phyloP scores from a whole-genome alignment of 23 tunicate species.

The Corella eumyota region DNA sequence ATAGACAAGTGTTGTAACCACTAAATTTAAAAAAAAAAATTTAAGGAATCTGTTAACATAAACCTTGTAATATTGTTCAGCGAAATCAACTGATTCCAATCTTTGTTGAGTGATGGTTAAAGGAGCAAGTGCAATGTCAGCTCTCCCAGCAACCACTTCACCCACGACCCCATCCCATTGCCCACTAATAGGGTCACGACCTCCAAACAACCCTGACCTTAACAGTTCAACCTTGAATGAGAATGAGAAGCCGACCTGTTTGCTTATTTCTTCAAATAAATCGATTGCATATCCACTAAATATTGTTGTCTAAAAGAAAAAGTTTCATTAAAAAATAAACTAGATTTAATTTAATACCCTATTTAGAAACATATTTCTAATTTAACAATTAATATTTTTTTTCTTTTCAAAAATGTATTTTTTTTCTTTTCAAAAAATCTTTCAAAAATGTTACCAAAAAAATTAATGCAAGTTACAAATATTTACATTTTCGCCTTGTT shows the following conservation, averaged over 20 bases:
- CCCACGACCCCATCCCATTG: constrained; percentile 65
- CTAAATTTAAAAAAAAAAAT: too few species aligned
- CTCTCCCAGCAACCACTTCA: constrained; percentile 24
- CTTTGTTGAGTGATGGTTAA: constrained; percentile 38
- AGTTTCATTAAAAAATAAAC: neutral
- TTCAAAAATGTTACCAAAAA: too few species aligned
- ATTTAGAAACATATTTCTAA: too few species aligned
- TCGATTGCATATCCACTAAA: constrained; percentile 27
- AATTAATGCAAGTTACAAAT: too few species aligned
- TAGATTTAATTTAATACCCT: too few species aligned
- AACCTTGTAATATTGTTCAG: neutral
- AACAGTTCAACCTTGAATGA: neutral
- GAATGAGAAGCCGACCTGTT: constrained; percentile 10
- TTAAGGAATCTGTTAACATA: neutral
- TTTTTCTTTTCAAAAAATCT: too few species aligned
- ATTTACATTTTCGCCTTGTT: too few species aligned
- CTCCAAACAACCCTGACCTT: constrained; percentile 2
- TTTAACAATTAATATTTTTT: too few species aligned
- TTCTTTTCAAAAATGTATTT: too few species aligned
- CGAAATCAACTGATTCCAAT: constrained; percentile 24
- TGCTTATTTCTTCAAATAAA: constrained; percentile 5
- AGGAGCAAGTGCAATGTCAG: constrained; percentile 40
- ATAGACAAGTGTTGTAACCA: too few species aligned
- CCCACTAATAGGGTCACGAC: constrained; percentile 20
- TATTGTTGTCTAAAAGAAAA: neutral